Base-by-base conservation (phyloP, 2,113 vertebrate species). In the Anarhynchus alexandrinus region DNA sequence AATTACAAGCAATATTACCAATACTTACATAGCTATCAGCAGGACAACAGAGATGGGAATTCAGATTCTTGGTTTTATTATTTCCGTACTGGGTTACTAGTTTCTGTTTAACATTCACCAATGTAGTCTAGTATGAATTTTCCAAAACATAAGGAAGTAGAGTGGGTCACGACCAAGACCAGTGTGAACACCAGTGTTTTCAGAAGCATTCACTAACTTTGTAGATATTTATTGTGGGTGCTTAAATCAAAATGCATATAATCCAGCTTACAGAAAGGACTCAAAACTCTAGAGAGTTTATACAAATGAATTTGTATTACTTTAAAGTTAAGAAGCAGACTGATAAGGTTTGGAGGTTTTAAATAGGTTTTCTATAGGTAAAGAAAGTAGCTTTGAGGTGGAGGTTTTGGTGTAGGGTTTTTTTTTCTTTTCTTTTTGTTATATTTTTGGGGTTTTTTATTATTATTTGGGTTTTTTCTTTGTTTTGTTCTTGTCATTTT, bases 361-460 rank as follows among this genome's bases (percentile, higher is more conserved):
- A 29, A 10, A 7, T 30, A 49, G 6, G 10, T 54, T 43, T 19
- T 71, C 3, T 64, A 10, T 5, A 65, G 36, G 9, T 40, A 64
- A 89, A 69, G 1, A 32, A 4, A 61, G 10, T 20, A 67, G 15
- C 2, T 82, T 66, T 62, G 47, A 69, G 20, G 19, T 42, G 13
- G 3, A 9, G 1, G 0, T 1, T 45, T 61, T 58, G 13, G 3
- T 25, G 6, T 16, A 5, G 3, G 7, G 47, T 45, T 8, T 18
- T n/a, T n/a, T 49, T 1, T 13, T 29, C 29, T 26, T 62, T 36
- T 25, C 14, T 11, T 30, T 51, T 51, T 54, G 17, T 8, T 36
- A n/a, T 67, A 43, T 34, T 32, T 32, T 11, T n/a, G n/a, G n/a
- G n/a, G n/a, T n/a, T n/a, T 11, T 58, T 65, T 9, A 8, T 59